Evolutionary conservation across 1,140 invertebrate genomes (phyloP).

Genomic region (Plodia interpunctella): DNA sequence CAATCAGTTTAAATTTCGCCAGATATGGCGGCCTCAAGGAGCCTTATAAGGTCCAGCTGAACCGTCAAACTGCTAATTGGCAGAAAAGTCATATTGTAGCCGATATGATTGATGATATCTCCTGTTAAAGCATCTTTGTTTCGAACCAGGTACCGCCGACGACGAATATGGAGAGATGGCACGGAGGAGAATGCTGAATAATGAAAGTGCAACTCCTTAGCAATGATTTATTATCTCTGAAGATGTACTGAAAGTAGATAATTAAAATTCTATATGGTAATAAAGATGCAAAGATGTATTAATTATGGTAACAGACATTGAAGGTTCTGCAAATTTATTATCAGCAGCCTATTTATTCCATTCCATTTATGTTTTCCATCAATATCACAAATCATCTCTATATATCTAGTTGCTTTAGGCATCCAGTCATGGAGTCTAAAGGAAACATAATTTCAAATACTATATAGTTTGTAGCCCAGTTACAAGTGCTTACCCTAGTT

Average conservation of each 20-base stretch:
- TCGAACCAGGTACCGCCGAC: not conserved
- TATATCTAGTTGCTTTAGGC: too few species aligned
- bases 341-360: too few species aligned
- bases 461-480: too few species aligned
- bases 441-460: too few species aligned
- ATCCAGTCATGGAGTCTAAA: too few species aligned
- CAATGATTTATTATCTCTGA: not conserved
- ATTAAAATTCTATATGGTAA: slow-evolving; percentile 3
- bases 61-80: slow-evolving; percentile 38
- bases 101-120: slow-evolving; percentile 33
- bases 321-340: too few species aligned
- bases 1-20: slow-evolving; percentile 66
- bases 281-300: not conserved
- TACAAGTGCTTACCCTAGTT: too few species aligned
- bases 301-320: not conserved
- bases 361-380: too few species aligned
- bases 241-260: not conserved
- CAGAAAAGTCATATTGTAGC: slow-evolving; percentile 39
- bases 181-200: not conserved
- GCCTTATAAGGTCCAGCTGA: slow-evolving; percentile 43
- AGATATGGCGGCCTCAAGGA: slow-evolving; percentile 36
- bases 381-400: too few species aligned
- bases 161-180: not conserved
- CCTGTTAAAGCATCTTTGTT: slow-evolving; percentile 10
- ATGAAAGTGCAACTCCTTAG: not conserved